phyloP scores from a whole-genome alignment of 2,888 invertebrate genomes.

The Morpho helenor region DNA sequence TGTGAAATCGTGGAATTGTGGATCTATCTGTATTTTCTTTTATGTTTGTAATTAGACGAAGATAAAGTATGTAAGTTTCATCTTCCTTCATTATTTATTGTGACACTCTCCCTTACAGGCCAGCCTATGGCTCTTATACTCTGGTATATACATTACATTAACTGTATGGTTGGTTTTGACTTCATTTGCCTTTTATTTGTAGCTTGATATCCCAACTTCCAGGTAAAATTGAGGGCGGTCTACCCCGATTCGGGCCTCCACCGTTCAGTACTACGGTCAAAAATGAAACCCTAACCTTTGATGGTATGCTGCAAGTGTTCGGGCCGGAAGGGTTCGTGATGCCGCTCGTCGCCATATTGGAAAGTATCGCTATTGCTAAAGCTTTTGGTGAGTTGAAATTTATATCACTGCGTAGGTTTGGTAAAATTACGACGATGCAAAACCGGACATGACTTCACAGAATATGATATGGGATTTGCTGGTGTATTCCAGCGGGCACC shows the following conservation, averaged over 20 bases:
- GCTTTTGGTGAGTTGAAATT: conserved; percentile 83
- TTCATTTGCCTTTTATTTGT: background rate
- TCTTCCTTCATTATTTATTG: too few species aligned
- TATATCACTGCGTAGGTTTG: background rate
- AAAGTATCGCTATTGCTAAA: conserved; percentile 87
- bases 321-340: conserved; percentile 83
- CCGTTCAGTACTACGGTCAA: conserved; percentile 82
- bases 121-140: too few species aligned
- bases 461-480: too few species aligned
- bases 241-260: conserved; percentile 84
- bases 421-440: too few species aligned
- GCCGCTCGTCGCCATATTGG: conserved; percentile 85
- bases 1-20: too few species aligned
- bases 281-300: conserved; percentile 78
- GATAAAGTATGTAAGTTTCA: too few species aligned
- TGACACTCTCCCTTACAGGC: too few species aligned
- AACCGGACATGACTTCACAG: too few species aligned
- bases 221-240: conserved; percentile 83
- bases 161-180: background rate
- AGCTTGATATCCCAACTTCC: conserved; percentile 7
- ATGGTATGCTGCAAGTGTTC: conserved; percentile 80
- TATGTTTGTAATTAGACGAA: too few species aligned
- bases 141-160: too few species aligned
- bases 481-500: conserved; percentile 80
- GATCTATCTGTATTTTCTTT: too few species aligned